These are phyloP conservation scores for Pristionchus pacificus DNA, from an alignment of 1,140 invertebrate species.

Conservation along the genomic window DNA sequence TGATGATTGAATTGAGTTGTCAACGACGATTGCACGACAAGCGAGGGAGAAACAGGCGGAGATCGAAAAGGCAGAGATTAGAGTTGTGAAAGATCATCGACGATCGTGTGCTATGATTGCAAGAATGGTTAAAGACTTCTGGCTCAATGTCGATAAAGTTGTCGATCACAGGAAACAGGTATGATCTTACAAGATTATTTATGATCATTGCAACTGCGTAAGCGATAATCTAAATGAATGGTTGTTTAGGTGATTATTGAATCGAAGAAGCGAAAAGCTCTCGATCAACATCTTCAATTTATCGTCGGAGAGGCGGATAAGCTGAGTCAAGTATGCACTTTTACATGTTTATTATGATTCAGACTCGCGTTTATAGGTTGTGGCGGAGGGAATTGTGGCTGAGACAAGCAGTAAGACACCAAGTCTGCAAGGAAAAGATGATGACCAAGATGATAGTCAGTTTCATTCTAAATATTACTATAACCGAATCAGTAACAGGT, in stretches of 20 bases:
- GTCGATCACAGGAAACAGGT: conserved; percentile 44
- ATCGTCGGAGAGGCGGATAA: conserved; percentile 98
- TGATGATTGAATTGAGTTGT: conserved; percentile 4
- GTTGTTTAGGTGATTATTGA: conserved; percentile 49
- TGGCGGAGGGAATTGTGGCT: neutral
- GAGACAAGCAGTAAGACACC: neutral
- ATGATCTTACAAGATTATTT: conserved; percentile 18
- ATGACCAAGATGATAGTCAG: neutral
- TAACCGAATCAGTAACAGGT: neutral
- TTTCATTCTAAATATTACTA: neutral
- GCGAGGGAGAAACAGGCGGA: neutral
- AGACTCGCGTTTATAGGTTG: conserved; percentile 21
- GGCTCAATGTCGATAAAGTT: conserved; percentile 63
- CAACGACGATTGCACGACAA: neutral
- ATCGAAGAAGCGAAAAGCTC: conserved; percentile 71
- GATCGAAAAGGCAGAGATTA: neutral
- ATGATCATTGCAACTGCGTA: conserved; percentile 18
- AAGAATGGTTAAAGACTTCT: conserved; percentile 89
- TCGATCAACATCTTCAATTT: conserved; percentile 94
- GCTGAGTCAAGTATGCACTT: conserved; percentile 68
- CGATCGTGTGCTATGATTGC: conserved; percentile 79
- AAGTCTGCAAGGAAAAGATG: neutral
- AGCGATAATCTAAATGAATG: conserved; percentile 4
- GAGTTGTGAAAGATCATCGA: conserved; percentile 47
- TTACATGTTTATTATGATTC: conserved; percentile 40